Evolutionary conservation across 2,797 vertebrate genomes (phyloP).

Genomic region (Syngnathus rostellatus): DNA sequence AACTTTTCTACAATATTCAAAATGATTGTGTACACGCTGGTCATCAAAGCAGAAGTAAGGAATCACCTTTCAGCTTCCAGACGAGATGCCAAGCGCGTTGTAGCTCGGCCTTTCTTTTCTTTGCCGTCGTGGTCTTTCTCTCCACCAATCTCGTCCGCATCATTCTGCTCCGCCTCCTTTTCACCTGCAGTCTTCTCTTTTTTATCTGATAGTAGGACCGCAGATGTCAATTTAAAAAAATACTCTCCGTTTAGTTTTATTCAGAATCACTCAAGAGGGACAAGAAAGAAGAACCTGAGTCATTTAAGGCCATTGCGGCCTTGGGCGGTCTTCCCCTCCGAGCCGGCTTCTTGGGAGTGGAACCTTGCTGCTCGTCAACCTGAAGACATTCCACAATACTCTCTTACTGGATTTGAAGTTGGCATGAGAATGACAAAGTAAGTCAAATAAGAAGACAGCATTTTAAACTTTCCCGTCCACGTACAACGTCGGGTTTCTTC

Average conservation of each 20-base stretch:
- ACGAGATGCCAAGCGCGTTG: slow-evolving; percentile 79
- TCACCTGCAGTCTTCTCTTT: slow-evolving; percentile 53
- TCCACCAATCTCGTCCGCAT: slow-evolving; percentile 64
- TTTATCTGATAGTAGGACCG: slow-evolving; percentile 33
- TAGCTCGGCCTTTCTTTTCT: slow-evolving; percentile 68
- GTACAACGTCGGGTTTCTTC: slow-evolving; percentile 44
- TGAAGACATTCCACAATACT: slow-evolving; percentile 10
- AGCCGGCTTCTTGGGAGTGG: slow-evolving; percentile 38
- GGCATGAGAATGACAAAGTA: not conserved
- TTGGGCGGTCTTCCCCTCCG: slow-evolving; percentile 65
- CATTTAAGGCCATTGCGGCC: slow-evolving; percentile 32
- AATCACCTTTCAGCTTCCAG: slow-evolving; percentile 86
- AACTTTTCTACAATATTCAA: too few relatives aligned
- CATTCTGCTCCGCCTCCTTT: slow-evolving; percentile 50
- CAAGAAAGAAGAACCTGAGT: slow-evolving; percentile 39
- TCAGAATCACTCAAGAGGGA: not conserved
- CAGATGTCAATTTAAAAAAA: not conserved
- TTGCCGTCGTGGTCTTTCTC: slow-evolving; percentile 69
- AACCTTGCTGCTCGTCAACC: slow-evolving; percentile 42
- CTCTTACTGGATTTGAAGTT: not conserved
- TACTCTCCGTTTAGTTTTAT: not conserved
- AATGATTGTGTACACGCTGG: too few relatives aligned
- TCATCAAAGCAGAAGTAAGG: not conserved
- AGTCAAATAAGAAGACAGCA: not conserved
- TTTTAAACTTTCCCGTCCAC: not conserved